Conservation (phyloP, 2,113 vertebrate genomes). For the Cavia porcellus region DNA sequence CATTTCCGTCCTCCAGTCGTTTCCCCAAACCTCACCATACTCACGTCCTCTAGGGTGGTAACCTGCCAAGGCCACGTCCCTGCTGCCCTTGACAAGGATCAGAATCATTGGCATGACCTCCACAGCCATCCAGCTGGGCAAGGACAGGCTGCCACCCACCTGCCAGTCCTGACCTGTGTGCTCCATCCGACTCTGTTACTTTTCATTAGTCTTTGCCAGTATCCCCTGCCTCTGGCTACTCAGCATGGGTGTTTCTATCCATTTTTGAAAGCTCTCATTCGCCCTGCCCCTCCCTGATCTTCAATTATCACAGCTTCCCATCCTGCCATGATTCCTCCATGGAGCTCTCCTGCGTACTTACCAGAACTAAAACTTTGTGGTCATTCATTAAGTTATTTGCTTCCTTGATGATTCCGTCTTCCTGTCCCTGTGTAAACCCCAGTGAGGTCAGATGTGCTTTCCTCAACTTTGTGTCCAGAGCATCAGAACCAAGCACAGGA, state of each 20-base stretch:
- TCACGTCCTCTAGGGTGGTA: neutral
- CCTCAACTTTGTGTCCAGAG: neutral
- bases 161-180: too few species aligned
- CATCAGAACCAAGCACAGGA: neutral
- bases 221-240: rapidly evolving
- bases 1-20: rapidly evolving
- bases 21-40: neutral
- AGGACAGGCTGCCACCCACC: neutral
- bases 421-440: neutral
- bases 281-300: too few species aligned
- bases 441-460: neutral
- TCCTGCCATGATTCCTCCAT: neutral
- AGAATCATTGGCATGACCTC: neutral
- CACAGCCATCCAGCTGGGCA: neutral
- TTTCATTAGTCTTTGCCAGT: too few species aligned
- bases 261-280: neutral
- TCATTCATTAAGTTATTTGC: neutral
- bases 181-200: neutral
- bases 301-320: too few species aligned
- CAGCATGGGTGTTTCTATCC: neutral
- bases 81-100: neutral
- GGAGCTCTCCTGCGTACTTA: neutral
- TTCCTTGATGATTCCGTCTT: neutral
- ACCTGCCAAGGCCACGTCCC: neutral
- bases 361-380: neutral